phyloP scores from a whole-genome alignment of 1,140 invertebrate species.

The Andricus grossulariae region DNA sequence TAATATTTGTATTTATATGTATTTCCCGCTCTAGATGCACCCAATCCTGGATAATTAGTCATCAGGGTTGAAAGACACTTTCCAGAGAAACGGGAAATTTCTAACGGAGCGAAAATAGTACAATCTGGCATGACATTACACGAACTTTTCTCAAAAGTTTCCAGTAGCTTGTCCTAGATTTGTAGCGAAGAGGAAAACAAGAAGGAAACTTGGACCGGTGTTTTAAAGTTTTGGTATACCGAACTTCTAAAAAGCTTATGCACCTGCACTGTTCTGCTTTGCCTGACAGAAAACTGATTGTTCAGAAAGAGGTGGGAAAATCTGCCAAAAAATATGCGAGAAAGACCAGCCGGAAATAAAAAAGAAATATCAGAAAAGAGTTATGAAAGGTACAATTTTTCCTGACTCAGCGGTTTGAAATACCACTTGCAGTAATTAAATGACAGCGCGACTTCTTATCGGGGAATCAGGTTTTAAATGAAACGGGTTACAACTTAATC shows the following conservation, averaged over 20 bases:
- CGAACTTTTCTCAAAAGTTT: slow-evolving; percentile 2
- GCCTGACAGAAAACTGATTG: background rate
- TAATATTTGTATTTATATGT: no score
- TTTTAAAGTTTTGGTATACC: background rate
- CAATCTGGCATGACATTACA: slow-evolving; percentile 9
- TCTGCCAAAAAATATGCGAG: no score
- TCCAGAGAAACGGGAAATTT: background rate
- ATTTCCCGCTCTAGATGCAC: no score
- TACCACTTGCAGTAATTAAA: slow-evolving; percentile 24
- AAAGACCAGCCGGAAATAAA: no score
- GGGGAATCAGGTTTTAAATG: slow-evolving; percentile 5
- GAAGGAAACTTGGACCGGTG: background rate
- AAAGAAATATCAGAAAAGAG: no score
- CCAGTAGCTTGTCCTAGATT: slow-evolving; percentile 1
- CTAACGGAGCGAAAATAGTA: background rate
- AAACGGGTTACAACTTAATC: slow-evolving; percentile 26
- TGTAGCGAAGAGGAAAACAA: background rate
- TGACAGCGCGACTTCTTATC: slow-evolving; percentile 20
- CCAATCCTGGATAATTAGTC: background rate
- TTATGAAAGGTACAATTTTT: no score
- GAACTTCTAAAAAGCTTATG: slow-evolving; percentile 12
- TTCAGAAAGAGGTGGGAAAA: background rate
- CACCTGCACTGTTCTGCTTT: slow-evolving; percentile 16
- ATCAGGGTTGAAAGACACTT: background rate
- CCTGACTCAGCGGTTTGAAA: background rate